Percentiles rank a stretch among this genome's conserved stretches.
Evolutionary conservation across 1,140 invertebrate genomes (phyloP).

Genomic region (Oscheius sp.): DNA sequence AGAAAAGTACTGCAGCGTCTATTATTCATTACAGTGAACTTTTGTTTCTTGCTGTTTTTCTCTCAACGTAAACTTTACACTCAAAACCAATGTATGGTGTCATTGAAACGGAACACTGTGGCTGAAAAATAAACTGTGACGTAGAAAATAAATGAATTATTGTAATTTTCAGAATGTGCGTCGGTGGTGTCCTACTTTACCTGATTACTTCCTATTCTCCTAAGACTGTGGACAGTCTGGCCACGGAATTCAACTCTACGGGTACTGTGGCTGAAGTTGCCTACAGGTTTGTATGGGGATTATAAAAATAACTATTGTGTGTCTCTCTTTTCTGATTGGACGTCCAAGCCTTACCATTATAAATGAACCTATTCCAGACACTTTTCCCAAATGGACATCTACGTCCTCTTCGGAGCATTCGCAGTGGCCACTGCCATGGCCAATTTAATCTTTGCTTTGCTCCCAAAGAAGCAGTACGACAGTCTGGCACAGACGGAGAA

Average conservation of each 20-base stretch:
- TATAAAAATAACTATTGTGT: too few species aligned
- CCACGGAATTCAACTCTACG: neutral
- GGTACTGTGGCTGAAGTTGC: neutral
- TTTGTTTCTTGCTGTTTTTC: too few species aligned
- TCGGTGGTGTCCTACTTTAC: conserved; percentile 2
- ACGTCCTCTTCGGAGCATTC: conserved; percentile 1
- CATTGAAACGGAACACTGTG: too few species aligned
- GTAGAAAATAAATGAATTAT: neutral
- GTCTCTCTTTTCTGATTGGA: too few species aligned
- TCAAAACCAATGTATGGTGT: too few species aligned
- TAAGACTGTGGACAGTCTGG: neutral
- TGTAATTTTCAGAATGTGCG: conserved; percentile 1
- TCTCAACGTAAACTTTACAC: too few species aligned
- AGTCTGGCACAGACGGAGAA: neutral
- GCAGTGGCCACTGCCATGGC: neutral
- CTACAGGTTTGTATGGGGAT: too few species aligned
- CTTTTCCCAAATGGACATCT: conserved; percentile 13
- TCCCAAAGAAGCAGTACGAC: conserved; percentile 22
- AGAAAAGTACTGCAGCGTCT: too few species aligned
- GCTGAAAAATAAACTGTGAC: neutral
- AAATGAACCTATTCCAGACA: conserved; percentile 5
- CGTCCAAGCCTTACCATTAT: too few species aligned
- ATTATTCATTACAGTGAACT: too few species aligned
- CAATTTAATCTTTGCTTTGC: conserved; percentile 11
- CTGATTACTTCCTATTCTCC: neutral